Percentiles rank a stretch among this genome's conserved stretches.
These are phyloP conservation scores for Chaunax sp. DNA, from an alignment of 2,797 vertebrate species.

Conservation along the genomic window DNA sequence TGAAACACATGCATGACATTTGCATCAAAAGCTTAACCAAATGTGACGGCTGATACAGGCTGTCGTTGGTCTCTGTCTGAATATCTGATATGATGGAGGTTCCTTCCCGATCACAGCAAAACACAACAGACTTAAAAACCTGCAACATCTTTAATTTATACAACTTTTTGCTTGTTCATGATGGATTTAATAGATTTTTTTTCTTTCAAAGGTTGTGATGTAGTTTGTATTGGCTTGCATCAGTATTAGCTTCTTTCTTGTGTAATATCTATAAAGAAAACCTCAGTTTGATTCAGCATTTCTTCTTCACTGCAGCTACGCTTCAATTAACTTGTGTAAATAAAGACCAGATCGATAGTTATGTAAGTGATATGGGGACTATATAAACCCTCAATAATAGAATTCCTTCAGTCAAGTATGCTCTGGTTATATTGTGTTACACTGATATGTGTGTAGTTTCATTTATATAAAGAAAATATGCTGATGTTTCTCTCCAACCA, in stretches of 20 bases:
- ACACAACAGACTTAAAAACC: not conserved
- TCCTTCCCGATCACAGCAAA: not conserved
- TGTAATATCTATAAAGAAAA: not conserved
- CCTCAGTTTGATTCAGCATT: not conserved
- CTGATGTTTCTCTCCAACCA: conserved; percentile 37
- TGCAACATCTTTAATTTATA: not conserved
- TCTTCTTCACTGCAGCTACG: not conserved
- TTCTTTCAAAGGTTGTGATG: not conserved
- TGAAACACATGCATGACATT: not conserved
- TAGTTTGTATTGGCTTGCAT: not conserved
- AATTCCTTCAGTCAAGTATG: not conserved
- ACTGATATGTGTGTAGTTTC: conserved; percentile 12
- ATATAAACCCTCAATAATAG: not conserved
- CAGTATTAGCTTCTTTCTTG: not conserved
- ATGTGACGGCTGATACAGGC: too few species aligned
- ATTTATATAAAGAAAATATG: conserved; percentile 52
- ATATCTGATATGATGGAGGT: not conserved
- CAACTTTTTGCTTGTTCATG: not conserved
- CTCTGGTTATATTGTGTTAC: too few species aligned
- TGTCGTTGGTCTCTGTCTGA: too few species aligned
- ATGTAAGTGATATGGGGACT: not conserved
- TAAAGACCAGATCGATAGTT: not conserved
- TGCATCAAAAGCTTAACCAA: not conserved
- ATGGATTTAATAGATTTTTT: not conserved
- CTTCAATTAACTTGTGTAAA: not conserved